phyloP scores from a whole-genome alignment of 2,888 invertebrate genomes.

The Apodemia duryi region DNA sequence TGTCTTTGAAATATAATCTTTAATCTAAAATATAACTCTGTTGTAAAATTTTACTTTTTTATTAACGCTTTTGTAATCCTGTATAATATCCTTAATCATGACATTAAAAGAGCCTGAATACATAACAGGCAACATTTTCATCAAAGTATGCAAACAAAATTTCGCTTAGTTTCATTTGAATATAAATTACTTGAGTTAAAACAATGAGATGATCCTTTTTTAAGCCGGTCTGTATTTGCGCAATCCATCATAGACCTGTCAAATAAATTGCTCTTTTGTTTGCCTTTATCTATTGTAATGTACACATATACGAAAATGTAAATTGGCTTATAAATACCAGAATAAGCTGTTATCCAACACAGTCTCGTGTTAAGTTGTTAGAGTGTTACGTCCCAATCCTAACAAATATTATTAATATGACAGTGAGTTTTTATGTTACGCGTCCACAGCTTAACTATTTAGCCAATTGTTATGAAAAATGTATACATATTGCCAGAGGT shows the following conservation, averaged over 20 bases:
- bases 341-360: background rate
- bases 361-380: background rate
- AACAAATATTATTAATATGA: too few species aligned
- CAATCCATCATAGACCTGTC: constrained; percentile 14
- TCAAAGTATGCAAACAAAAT: constrained; percentile 12
- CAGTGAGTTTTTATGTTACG: too few species aligned
- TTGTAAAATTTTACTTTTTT: too few species aligned
- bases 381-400: background rate
- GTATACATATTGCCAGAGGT: too few species aligned
- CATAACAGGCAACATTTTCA: background rate
- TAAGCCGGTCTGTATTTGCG: constrained; percentile 9
- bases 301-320: constrained; percentile 4
- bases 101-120: background rate
- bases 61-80: too few species aligned
- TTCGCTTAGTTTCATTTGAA: constrained; percentile 14
- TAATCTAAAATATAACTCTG: too few species aligned
- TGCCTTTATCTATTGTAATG: background rate
- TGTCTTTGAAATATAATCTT: too few species aligned
- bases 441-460: too few species aligned
- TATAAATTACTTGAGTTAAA: constrained; percentile 12
- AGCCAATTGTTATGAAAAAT: too few species aligned
- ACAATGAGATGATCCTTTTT: constrained; percentile 16
- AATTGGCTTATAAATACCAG: background rate
- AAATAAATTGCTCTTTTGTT: constrained; percentile 16
- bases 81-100: too few species aligned